A percentile compares a stretch with the other conserved stretches of the same genome.
Evolutionary conservation across 1,140 invertebrate species (phyloP).

Genomic region (Leptinotarsa lineolata): DNA sequence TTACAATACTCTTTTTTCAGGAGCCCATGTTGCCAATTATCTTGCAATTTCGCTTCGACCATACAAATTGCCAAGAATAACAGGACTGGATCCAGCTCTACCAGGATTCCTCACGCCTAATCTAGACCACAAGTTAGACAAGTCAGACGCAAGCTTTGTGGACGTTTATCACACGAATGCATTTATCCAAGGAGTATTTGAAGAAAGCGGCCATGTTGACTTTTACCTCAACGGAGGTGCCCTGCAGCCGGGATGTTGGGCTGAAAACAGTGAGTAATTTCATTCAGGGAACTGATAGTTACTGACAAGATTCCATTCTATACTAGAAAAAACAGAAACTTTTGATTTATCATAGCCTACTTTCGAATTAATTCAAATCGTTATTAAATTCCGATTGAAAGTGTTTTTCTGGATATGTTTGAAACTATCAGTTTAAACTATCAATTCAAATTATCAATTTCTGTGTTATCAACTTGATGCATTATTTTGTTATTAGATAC

Average conservation of each 20-base stretch:
- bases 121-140: slow-evolving; percentile 67
- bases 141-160: slow-evolving; percentile 70
- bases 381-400: too few species aligned
- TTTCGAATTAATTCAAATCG: too few species aligned
- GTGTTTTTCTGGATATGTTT: too few species aligned
- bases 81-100: slow-evolving; percentile 70
- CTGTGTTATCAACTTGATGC: too few species aligned
- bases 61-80: slow-evolving; percentile 64
- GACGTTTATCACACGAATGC: slow-evolving; percentile 78
- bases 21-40: slow-evolving; percentile 59
- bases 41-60: slow-evolving; percentile 60
- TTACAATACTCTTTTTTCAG: slow-evolving; percentile 10
- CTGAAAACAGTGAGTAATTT: slow-evolving; percentile 40
- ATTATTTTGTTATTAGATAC: too few species aligned
- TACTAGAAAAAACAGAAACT: too few species aligned
- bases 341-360: too few species aligned
- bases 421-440: too few species aligned
- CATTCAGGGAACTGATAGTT: not conserved
- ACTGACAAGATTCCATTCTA: too few species aligned
- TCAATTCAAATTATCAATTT: too few species aligned
- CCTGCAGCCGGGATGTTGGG: slow-evolving; percentile 69
- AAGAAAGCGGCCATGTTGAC: slow-evolving; percentile 69
- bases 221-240: slow-evolving; percentile 76
- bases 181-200: slow-evolving; percentile 66
- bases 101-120: slow-evolving; percentile 65